These are phyloP conservation scores for Oplegnathus fasciatus DNA, from an alignment of 2,113 vertebrate genomes.

Conservation along the genomic window DNA sequence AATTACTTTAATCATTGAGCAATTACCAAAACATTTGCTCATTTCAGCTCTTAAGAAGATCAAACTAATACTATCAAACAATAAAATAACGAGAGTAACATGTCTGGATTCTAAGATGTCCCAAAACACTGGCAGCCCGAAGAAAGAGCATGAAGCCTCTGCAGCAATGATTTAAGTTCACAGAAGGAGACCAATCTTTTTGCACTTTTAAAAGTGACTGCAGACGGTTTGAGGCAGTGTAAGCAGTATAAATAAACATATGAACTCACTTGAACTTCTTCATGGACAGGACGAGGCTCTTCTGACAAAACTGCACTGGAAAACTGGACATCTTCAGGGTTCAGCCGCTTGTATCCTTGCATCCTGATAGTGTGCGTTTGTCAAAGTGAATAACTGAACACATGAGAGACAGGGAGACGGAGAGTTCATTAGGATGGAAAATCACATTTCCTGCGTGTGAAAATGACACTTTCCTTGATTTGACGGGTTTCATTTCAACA, in stretches of 20 bases:
- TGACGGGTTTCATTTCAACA: not conserved
- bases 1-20: too few relatives aligned
- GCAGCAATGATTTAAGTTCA: not conserved
- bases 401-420: not conserved
- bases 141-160: not conserved
- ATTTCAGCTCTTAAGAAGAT: not conserved
- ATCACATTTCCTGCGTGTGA: not conserved
- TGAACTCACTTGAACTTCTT: constrained; percentile 63
- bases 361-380: constrained; percentile 42
- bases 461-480: not conserved
- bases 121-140: not conserved
- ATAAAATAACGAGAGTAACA: not conserved
- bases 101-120: not conserved
- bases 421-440: not conserved
- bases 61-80: not conserved
- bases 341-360: constrained; percentile 78
- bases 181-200: not conserved
- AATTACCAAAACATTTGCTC: too few relatives aligned
- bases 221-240: not conserved
- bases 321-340: constrained; percentile 78
- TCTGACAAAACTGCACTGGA: constrained; percentile 54
- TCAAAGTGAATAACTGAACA: constrained; percentile 6
- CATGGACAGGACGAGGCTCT: constrained; percentile 39
- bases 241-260: not conserved
- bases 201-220: not conserved